Percentiles rank a stretch among this genome's conserved stretches.
Conservation (phyloP, 2,888 invertebrate genomes). For the Harpagoxenus sublaevis region DNA sequence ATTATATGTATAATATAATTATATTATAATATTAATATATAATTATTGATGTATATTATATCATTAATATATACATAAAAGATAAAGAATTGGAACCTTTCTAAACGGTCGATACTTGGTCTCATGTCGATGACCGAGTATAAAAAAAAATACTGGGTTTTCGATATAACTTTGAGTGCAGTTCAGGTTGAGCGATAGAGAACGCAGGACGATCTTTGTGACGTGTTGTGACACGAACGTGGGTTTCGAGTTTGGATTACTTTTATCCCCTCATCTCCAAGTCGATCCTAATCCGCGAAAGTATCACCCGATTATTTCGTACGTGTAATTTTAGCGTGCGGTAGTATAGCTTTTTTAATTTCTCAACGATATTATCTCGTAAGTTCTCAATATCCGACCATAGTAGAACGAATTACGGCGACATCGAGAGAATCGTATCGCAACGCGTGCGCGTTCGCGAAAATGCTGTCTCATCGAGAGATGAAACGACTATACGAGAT, state of each 20-base stretch:
- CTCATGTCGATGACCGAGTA: not conserved
- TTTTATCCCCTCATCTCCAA: not conserved
- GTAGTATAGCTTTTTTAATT: not conserved
- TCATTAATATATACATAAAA: not conserved
- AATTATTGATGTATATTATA: not conserved
- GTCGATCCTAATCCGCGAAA: constrained; percentile 9
- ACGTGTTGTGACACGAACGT: constrained; percentile 8
- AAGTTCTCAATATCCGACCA: not conserved
- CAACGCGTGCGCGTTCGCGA: constrained; percentile 1
- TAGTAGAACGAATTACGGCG: constrained; percentile 2
- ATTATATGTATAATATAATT: not conserved
- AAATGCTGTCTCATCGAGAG: not conserved
- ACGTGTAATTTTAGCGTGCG: not conserved
- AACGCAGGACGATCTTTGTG: constrained; percentile 24
- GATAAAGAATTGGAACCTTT: not conserved
- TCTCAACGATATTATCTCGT: constrained; percentile 13
- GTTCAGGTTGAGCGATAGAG: not conserved
- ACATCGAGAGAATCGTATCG: constrained; percentile 8
- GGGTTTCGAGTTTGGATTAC: constrained; percentile 18
- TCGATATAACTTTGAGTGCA: not conserved
- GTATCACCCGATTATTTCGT: constrained; percentile 21
- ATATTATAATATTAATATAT: not conserved
- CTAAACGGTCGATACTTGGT: constrained; percentile 16
- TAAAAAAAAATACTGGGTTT: not conserved
- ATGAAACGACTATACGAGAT: not conserved